Base-by-base conservation (phyloP, 1,140 invertebrate genomes). In the Drosophila neocordata region DNA sequence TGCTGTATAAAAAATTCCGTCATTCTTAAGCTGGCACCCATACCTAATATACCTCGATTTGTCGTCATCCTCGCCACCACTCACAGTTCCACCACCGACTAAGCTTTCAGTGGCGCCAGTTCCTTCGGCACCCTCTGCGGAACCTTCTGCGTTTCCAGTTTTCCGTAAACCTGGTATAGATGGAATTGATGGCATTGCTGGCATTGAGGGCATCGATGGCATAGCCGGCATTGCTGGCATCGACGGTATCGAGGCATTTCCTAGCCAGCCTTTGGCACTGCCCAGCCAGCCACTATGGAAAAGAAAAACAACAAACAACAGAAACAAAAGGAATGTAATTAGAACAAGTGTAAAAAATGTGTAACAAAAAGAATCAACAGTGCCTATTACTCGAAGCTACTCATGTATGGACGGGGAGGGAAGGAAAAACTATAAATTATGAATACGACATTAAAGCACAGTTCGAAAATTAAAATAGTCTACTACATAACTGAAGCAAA, bases 181-280 rank as follows among this genome's bases (percentile, higher is more conserved):
- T 80, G 91, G 91, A 77, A 92, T 92, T 68, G 91, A 87, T 55
- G 91, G 91, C 91, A 92, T 91, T 27, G 93, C 65, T 44, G 91
- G 91, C 89, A 92, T 91, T 68, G 91, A 84, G 57, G 88, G 88
- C 89, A 92, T 91, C 66, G 82, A 69, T 55, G 88, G 88, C 84
- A 85, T 81, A 27, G 82, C 59, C 53, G 90, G 88, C 90, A 92
- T 91, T 15, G 91, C 80, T 61, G 91, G 90, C 71, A 92, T 92
- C 56, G 91, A 90, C 56, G 81, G 81, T 77, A 85, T 85, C 62
- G 81, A 85, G 37, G 90, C 91, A 67, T 82, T 90, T 53, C 90
- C 94, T 62, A 95, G 94, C 96, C 96, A 97, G 8, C 95, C 95
- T 92, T 96, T 96, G 37, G 96, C 96, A 80, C 96, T 96, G 65